phyloP scores from a whole-genome alignment of 2,888 invertebrate genomes.

The Ectemnius lituratus region DNA sequence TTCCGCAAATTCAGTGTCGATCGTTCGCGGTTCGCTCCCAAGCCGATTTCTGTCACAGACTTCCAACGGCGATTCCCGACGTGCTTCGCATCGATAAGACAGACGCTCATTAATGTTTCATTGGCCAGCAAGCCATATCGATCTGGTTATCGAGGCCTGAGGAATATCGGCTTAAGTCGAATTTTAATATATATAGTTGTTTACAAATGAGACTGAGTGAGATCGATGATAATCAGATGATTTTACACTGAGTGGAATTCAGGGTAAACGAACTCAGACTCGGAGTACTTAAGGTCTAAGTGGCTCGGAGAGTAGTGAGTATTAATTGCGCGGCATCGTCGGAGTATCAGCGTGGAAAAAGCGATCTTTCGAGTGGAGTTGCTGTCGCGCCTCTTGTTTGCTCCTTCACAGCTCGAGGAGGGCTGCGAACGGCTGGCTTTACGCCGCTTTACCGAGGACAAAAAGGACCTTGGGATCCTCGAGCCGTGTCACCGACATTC shows the following conservation, averaged over 20 bases:
- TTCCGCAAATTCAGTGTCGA: constrained; percentile 1
- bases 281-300: constrained; percentile 27
- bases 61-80: constrained; percentile 7
- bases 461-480: constrained; percentile 62
- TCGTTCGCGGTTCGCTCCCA: neutral
- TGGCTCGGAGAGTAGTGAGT: constrained; percentile 20
- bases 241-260: too few species aligned
- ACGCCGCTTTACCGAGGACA: constrained; percentile 41
- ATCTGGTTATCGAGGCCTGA: constrained; percentile 1
- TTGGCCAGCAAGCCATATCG: neutral
- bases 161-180: neutral
- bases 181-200: neutral
- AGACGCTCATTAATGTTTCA: neutral
- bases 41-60: neutral
- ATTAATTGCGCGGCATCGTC: constrained; percentile 56
- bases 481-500: constrained; percentile 60
- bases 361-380: constrained; percentile 39
- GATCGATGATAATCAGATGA: neutral
- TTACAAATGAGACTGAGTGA: neutral
- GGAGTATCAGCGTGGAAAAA: constrained; percentile 26
- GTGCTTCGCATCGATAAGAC: neutral
- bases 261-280: neutral
- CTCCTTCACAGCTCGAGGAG: constrained; percentile 19
- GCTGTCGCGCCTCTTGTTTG: constrained; percentile 36
- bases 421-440: neutral